Conservation (phyloP, 2,888 invertebrate species). For the Cantharis rufa region DNA sequence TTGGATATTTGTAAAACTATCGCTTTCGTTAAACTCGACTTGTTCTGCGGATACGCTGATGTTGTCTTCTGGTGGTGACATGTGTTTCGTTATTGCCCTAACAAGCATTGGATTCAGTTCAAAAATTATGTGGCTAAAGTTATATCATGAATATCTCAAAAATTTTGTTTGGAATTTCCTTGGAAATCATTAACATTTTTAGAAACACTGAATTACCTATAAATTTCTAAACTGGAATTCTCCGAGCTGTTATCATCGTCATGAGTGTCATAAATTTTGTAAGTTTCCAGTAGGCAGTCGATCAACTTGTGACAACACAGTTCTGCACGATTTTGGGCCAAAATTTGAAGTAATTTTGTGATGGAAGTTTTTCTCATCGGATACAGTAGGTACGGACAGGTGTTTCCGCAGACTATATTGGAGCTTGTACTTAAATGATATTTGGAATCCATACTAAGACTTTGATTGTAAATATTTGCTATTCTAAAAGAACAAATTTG, state of each 20-base stretch:
- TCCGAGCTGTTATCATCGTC: slow-evolving; percentile 58
- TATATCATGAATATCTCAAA: too few species aligned
- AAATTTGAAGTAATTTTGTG: slow-evolving; percentile 73
- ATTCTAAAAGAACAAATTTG: slow-evolving; percentile 65
- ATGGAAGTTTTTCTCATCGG: slow-evolving; percentile 74
- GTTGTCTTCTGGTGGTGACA: slow-evolving; percentile 64
- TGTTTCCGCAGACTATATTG: slow-evolving; percentile 71
- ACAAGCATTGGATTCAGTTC: not conserved
- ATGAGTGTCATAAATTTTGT: slow-evolving; percentile 62
- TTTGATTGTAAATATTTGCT: slow-evolving; percentile 65
- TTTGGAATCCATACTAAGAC: slow-evolving; percentile 64
- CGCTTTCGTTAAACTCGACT: slow-evolving; percentile 49
- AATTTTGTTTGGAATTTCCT: too few species aligned
- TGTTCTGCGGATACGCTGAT: slow-evolving; percentile 56
- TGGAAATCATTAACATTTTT: too few species aligned
- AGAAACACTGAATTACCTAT: slow-evolving; percentile 59
- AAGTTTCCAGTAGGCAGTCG: slow-evolving; percentile 69
- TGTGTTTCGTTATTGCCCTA: slow-evolving; percentile 72
- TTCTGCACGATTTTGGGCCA: slow-evolving; percentile 71
- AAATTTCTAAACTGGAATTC: slow-evolving; percentile 71
- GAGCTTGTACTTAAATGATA: slow-evolving; percentile 60
- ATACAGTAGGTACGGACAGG: slow-evolving; percentile 72
- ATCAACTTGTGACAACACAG: slow-evolving; percentile 73
- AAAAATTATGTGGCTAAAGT: not conserved
- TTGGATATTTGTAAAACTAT: slow-evolving; percentile 62